Evolutionary conservation across 35 echinoderm and acorn worm species (phyloP).

Genomic region (Lytechinus pictus): DNA sequence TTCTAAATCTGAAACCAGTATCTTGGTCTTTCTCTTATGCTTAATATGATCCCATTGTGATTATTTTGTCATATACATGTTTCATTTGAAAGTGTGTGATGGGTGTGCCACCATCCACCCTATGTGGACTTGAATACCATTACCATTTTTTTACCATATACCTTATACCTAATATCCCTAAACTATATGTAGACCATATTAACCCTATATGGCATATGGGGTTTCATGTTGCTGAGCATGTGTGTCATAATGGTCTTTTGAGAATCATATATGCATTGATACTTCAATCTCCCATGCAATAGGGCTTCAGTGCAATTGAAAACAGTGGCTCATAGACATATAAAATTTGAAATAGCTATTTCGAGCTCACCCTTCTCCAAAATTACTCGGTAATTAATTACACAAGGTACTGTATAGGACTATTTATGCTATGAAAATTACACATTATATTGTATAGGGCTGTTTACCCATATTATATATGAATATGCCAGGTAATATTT

Average conservation of each 20-base stretch:
- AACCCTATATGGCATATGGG: background rate
- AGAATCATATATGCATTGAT: background rate
- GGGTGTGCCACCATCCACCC: background rate
- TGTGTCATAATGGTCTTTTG: background rate
- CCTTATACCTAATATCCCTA: background rate
- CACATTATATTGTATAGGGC: background rate
- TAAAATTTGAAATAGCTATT: background rate
- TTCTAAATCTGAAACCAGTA: background rate
- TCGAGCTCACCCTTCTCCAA: too few relatives aligned
- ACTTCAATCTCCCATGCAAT: background rate
- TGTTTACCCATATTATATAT: background rate
- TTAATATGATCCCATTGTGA: background rate
- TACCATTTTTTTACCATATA: background rate
- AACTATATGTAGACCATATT: background rate
- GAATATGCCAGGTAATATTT: background rate
- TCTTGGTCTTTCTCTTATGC: background rate
- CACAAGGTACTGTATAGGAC: too few relatives aligned
- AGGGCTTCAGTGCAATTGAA: background rate
- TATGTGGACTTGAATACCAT: background rate
- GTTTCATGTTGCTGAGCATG: background rate
- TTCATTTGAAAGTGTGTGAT: constrained; percentile 3
- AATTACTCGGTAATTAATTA: too few relatives aligned
- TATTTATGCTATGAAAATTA: background rate
- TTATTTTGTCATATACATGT: background rate
- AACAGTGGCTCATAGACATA: background rate